These are phyloP conservation scores for Pseudomyrmex gracilis DNA, from an alignment of 1,140 invertebrate species.

Conservation along the genomic window DNA sequence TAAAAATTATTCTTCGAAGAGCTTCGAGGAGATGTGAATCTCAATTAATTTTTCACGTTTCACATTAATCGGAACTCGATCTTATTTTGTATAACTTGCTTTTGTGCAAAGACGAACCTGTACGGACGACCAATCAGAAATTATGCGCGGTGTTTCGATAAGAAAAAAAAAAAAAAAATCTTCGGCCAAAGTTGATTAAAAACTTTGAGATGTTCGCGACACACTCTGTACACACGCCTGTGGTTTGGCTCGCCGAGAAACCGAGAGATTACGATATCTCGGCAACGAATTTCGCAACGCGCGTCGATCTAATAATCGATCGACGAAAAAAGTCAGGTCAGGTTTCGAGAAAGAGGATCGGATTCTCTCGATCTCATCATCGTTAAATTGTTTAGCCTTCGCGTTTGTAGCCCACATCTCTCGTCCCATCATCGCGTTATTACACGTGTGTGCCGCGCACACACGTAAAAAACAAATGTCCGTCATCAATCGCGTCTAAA, in stretches of 20 bases:
- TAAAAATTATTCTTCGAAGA: too few relatives aligned
- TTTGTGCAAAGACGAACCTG: too few relatives aligned
- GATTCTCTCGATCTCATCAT: neutral
- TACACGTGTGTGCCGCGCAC: neutral
- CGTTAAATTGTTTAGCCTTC: neutral
- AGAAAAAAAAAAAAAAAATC: too few relatives aligned
- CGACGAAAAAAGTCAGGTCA: conserved; percentile 12
- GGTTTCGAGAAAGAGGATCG: conserved; percentile 5
- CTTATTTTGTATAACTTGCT: too few relatives aligned
- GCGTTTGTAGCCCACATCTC: neutral
- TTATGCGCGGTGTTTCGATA: too few relatives aligned
- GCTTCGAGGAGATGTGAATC: too few relatives aligned
- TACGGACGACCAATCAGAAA: too few relatives aligned
- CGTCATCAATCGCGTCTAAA: neutral
- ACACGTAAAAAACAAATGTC: too few relatives aligned
- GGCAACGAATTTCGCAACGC: conserved; percentile 1
- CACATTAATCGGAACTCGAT: too few relatives aligned
- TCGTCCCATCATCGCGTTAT: neutral
- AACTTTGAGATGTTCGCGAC: neutral
- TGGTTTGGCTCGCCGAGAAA: neutral
- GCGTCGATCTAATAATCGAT: neutral
- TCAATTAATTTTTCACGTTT: too few relatives aligned
- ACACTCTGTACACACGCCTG: neutral
- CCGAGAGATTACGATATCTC: neutral
- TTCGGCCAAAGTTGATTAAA: neutral